These are phyloP conservation scores for Mus spicilegus DNA, from an alignment of 2,113 vertebrate species.

Conservation along the genomic window DNA sequence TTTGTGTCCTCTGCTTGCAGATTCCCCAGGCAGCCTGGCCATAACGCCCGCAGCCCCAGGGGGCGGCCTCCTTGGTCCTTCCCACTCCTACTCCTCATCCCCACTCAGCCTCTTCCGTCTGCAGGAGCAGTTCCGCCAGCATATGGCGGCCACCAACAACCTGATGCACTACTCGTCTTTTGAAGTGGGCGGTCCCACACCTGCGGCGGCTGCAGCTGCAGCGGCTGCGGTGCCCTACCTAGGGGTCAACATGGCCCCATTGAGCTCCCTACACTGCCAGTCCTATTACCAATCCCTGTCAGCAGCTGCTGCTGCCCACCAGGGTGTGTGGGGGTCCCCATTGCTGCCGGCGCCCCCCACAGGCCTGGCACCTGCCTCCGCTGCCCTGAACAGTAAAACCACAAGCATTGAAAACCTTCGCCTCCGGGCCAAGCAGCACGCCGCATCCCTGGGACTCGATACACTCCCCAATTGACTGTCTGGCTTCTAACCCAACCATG, in stretches of 20 bases:
- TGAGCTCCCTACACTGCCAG: constrained; percentile 97
- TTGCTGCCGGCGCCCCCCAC: constrained; percentile 93
- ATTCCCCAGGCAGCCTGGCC: constrained; percentile 90
- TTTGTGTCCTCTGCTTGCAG: constrained; percentile 85
- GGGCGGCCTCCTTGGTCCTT: constrained; percentile 89
- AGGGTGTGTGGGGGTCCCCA: constrained; percentile 97
- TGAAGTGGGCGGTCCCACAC: constrained; percentile 93
- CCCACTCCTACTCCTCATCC: constrained; percentile 97
- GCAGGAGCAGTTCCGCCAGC: constrained; percentile 99
- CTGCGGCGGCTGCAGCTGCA: constrained; percentile 77
- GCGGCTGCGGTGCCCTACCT: constrained; percentile 93
- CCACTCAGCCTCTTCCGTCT: constrained; percentile 98
- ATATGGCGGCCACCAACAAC: constrained; percentile 99
- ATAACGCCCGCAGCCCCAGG: constrained; percentile 88
- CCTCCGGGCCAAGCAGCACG: constrained; percentile 97
- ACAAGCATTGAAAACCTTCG: constrained; percentile 99
- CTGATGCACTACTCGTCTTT: constrained; percentile 98
- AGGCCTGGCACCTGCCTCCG: constrained; percentile 89
- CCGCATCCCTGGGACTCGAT: constrained; percentile 96
- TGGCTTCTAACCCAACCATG: constrained; percentile 44
- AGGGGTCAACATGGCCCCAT: constrained; percentile 95
- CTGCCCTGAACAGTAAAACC: constrained; percentile 98
- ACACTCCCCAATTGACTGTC: constrained; percentile 95
- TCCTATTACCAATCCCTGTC: constrained; percentile 98
- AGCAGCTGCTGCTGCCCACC: constrained; percentile 89